phyloP scores from a whole-genome alignment of 2,888 invertebrate genomes.

The Helleia helle region DNA sequence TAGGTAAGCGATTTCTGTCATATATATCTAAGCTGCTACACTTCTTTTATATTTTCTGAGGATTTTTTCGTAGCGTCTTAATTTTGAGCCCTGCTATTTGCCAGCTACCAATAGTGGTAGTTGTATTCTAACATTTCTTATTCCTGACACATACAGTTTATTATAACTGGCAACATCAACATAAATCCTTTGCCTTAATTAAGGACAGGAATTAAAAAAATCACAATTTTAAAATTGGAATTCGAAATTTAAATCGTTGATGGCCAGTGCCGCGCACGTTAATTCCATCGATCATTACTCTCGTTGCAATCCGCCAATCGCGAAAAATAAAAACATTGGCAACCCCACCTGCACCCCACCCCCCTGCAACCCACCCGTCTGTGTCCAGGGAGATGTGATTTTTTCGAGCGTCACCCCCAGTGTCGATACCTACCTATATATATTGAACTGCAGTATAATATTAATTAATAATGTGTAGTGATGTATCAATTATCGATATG shows the following conservation, averaged over 20 bases:
- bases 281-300: slow-evolving; percentile 73
- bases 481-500: too few species aligned
- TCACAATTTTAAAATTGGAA: slow-evolving; percentile 9
- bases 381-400: slow-evolving; percentile 50
- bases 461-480: too few species aligned
- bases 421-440: slow-evolving; percentile 31
- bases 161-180: too few species aligned
- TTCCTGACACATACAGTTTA: too few species aligned
- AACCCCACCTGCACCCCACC: slow-evolving; percentile 48
- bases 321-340: slow-evolving; percentile 67
- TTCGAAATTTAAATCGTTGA: slow-evolving; percentile 46
- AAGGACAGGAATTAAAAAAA: slow-evolving; percentile 5
- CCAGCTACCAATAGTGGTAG: too few species aligned
- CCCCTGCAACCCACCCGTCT: slow-evolving; percentile 29
- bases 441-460: slow-evolving; percentile 14
- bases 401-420: slow-evolving; percentile 63
- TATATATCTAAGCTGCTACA: too few species aligned
- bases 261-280: slow-evolving; percentile 56
- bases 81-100: too few species aligned
- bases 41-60: too few species aligned
- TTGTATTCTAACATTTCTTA: too few species aligned
- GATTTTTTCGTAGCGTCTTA: too few species aligned
- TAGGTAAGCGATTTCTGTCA: too few species aligned
- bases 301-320: slow-evolving; percentile 71
- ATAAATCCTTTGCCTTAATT: too few species aligned